phyloP scores from a whole-genome alignment of 1,140 invertebrate genomes.

The Ostrea edulis region DNA sequence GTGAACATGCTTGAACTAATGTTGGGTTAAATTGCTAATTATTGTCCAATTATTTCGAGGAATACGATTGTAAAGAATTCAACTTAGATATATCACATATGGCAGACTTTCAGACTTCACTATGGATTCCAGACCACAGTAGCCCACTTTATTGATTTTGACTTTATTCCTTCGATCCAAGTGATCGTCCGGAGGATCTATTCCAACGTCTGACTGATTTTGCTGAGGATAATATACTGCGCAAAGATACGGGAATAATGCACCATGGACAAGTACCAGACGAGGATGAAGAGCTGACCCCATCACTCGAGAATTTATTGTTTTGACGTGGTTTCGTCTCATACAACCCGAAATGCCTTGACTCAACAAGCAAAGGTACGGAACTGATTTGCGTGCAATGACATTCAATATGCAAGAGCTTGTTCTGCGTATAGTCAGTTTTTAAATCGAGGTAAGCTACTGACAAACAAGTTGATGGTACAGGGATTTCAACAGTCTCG shows the following conservation, averaged over 20 bases:
- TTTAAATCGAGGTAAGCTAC: too few relatives aligned
- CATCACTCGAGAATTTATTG: constrained; percentile 55
- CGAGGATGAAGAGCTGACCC: constrained; percentile 53
- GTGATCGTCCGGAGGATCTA: constrained; percentile 58
- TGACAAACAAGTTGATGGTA: too few relatives aligned
- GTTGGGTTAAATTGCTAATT: constrained; percentile 16
- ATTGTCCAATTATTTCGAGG: constrained; percentile 8
- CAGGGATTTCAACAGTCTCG: too few relatives aligned
- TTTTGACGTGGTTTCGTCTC: constrained; percentile 52
- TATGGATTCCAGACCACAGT: constrained; percentile 48
- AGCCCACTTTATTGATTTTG: constrained; percentile 56
- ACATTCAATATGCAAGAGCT: too few relatives aligned
- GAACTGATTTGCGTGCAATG: constrained; percentile 51
- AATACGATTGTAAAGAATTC: constrained; percentile 15
- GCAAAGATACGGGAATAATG: constrained; percentile 38
- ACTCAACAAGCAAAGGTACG: constrained; percentile 56
- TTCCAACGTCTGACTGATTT: constrained; percentile 58
- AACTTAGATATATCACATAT: constrained; percentile 39
- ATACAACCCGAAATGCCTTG: constrained; percentile 52
- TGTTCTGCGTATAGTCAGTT: too few relatives aligned
- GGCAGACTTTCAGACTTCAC: constrained; percentile 42
- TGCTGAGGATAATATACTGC: constrained; percentile 55
- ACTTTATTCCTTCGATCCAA: constrained; percentile 35
- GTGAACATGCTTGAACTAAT: constrained; percentile 26
- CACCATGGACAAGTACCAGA: constrained; percentile 36